These are phyloP conservation scores for Phyllopteryx taeniolatus DNA, from an alignment of 2,113 vertebrate genomes.

Conservation along the genomic window DNA sequence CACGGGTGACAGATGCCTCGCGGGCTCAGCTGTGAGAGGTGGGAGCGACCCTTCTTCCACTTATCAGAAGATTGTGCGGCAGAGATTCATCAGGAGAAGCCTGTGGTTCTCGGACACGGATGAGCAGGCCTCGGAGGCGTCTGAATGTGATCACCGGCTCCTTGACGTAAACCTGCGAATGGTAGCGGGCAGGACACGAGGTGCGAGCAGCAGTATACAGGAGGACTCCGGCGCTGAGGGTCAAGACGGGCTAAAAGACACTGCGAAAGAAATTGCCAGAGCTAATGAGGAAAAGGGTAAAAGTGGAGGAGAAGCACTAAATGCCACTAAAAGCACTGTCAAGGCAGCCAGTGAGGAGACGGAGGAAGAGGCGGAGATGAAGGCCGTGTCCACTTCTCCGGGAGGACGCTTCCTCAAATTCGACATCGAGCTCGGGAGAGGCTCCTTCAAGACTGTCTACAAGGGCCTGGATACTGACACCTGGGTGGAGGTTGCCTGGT, in stretches of 20 bases:
- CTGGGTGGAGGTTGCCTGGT: conserved; percentile 97
- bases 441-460: conserved; percentile 96
- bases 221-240: conserved; percentile 59
- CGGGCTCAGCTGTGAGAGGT: conserved; percentile 64
- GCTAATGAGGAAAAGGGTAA: conserved; percentile 70
- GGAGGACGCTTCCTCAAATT: conserved; percentile 94
- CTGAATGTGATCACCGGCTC: conserved; percentile 69
- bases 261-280: conserved; percentile 55
- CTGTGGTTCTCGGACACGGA: conserved; percentile 88
- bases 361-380: conserved; percentile 90
- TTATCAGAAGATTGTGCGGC: conserved; percentile 74
- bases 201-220: conserved; percentile 55
- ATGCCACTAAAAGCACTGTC: conserved; percentile 64
- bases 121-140: conserved; percentile 77
- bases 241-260: conserved; percentile 54
- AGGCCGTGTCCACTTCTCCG: conserved; percentile 89
- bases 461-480: conserved; percentile 94
- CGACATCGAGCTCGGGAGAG: conserved; percentile 91
- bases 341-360: conserved; percentile 78
- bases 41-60: conserved; percentile 63
- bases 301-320: conserved; percentile 37
- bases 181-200: conserved; percentile 65
- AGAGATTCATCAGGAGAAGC: conserved; percentile 86
- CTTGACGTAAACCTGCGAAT: conserved; percentile 65
- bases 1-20: conserved; percentile 40